phyloP scores from a whole-genome alignment of 2,113 vertebrate species.

The Nicator chloris region DNA sequence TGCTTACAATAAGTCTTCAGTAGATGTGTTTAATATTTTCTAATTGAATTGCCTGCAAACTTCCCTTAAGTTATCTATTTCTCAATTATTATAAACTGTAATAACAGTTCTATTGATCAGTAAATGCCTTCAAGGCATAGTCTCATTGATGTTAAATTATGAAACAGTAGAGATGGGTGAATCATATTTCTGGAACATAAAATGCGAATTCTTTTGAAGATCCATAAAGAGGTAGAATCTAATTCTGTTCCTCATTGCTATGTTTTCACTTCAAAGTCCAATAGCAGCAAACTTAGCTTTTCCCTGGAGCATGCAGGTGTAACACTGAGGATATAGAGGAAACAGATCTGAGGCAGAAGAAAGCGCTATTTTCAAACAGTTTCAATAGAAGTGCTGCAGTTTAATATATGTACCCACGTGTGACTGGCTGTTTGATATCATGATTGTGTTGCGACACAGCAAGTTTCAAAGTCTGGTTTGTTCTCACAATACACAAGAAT shows the following conservation, averaged over 20 bases:
- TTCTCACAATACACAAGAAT: background rate
- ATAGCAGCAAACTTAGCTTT: background rate
- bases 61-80: background rate
- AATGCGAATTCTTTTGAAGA: background rate
- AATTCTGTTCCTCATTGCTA: background rate
- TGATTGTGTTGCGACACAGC: background rate
- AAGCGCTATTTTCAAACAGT: background rate
- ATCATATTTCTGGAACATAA: background rate
- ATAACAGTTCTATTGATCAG: background rate
- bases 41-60: background rate
- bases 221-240: background rate
- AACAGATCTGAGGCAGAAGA: background rate
- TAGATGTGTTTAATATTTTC: background rate
- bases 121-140: background rate
- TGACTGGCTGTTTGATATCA: background rate
- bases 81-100: background rate
- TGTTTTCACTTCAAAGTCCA: slow-evolving; percentile 7
- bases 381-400: background rate
- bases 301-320: background rate
- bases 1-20: background rate
- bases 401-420: background rate
- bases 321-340: background rate
- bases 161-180: background rate
- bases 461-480: background rate
- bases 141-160: background rate